These are phyloP conservation scores for Rousettus madagascariensis DNA, from an alignment of 2,797 vertebrate species.

Conservation along the genomic window DNA sequence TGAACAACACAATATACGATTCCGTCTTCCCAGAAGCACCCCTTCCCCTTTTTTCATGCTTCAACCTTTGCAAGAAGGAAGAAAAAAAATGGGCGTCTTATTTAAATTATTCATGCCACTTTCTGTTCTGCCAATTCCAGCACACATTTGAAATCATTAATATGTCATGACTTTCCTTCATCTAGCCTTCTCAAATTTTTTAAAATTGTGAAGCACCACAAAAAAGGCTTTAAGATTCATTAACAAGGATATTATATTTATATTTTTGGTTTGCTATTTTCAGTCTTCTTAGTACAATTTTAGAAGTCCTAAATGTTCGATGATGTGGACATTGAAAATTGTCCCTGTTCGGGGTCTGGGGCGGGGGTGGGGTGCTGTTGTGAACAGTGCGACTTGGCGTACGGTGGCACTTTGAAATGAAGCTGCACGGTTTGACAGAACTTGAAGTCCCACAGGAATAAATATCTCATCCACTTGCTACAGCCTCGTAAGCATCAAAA, in stretches of 20 bases:
- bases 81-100: constrained; percentile 77
- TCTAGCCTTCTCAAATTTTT: constrained; percentile 33
- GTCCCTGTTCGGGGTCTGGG: neutral
- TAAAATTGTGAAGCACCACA: neutral
- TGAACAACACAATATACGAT: neutral
- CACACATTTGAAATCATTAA: constrained; percentile 82
- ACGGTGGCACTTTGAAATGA: neutral
- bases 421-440: neutral
- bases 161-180: constrained; percentile 79
- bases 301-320: neutral
- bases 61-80: constrained; percentile 85
- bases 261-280: constrained; percentile 44
- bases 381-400: neutral
- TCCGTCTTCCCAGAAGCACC: constrained; percentile 82
- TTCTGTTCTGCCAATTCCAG: constrained; percentile 82
- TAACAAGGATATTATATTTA: constrained; percentile 44
- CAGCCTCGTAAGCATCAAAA: neutral
- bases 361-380: too few species aligned
- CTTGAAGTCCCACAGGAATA: neutral
- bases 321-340: neutral
- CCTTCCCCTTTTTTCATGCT: constrained; percentile 82
- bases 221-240: constrained; percentile 45
- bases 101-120: constrained; percentile 90
- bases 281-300: neutral
- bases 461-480: neutral